Base-by-base conservation (phyloP, 2,797 vertebrate genomes). In the Cirrhinus mrigala region DNA sequence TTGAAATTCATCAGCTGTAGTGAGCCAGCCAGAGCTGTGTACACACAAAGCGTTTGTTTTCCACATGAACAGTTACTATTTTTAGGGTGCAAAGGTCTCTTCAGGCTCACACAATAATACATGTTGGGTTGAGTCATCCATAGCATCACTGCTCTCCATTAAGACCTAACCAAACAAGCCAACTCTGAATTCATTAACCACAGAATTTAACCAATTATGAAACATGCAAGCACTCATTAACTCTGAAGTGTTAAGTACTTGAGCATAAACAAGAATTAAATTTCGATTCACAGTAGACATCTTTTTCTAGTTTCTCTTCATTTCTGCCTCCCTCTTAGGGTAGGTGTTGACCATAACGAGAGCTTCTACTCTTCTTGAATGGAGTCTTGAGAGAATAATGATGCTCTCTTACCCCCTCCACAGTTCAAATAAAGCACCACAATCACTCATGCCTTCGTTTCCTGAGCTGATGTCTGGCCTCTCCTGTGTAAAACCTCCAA, bases 381-480 rank as follows among this genome's bases (percentile, higher is more conserved):
- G 74, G 11, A 84, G 78, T 56, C 52, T 75, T 78, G 27, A 82
- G 54, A 79, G 60, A 68, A 64, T 81, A 62, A 79, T 74, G 27
- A 37, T 84, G 76, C 84, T 90, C 86, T 78, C 81, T 87, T 74
- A 80, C 89, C 87, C 87, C 89, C 86, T 88, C 89, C 82, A 74
- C 86, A 82, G 89, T 88, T 81, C 86, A 76, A 44, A 71, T 84
- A 48, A 81, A 84, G 87, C 78, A 84, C 79, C 85, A 85, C 89
- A 88, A 64, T 81, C 69, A 58, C 82, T 50, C 62, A 24, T 54
- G 18, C 27, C 76, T 71, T 40, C 0, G 6, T 64, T 50, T 50
- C 20, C 60, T 40, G 33, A 52, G 8, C n/a, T 24, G 15, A 85
- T 64, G 29, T 46, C 70, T 44, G 62, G 29, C n/a, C 50, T 83